phyloP scores from a whole-genome alignment of 2,797 vertebrate species.

The Chelidonichthys spinosus region DNA sequence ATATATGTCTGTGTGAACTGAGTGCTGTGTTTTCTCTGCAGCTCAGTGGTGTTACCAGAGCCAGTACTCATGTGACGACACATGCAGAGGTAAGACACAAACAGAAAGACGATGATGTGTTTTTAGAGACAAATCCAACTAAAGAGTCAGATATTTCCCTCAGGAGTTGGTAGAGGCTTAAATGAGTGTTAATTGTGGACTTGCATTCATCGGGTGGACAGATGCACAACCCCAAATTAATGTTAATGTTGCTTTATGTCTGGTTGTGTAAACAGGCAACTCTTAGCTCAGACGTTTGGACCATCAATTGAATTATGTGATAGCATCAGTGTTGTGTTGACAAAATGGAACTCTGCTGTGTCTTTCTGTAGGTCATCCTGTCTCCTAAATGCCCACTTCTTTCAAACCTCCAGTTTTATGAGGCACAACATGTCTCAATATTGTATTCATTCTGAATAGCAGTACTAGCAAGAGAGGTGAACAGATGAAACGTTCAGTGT shows the following conservation, averaged over 20 bases:
- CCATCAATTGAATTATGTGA: background rate
- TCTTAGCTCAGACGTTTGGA: background rate
- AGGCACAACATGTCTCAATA: background rate
- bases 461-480: background rate
- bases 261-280: background rate
- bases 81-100: slow-evolving; percentile 79
- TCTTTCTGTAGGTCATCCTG: too few relatives aligned
- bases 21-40: slow-evolving; percentile 61
- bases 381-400: background rate
- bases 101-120: background rate
- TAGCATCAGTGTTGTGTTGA: background rate
- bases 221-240: background rate
- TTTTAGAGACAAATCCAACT: background rate
- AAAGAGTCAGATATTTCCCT: too few relatives aligned
- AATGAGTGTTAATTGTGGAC: background rate
- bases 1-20: slow-evolving; percentile 22
- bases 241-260: background rate
- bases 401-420: background rate
- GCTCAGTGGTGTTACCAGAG: slow-evolving; percentile 86
- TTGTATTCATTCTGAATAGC: background rate
- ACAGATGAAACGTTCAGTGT: background rate
- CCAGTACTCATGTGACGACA: slow-evolving; percentile 79
- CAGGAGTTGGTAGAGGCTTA: background rate
- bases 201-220: background rate
- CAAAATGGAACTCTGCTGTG: too few relatives aligned